Evolutionary conservation across 2,113 vertebrate species (phyloP).

Genomic region (Echinops telfairi): DNA sequence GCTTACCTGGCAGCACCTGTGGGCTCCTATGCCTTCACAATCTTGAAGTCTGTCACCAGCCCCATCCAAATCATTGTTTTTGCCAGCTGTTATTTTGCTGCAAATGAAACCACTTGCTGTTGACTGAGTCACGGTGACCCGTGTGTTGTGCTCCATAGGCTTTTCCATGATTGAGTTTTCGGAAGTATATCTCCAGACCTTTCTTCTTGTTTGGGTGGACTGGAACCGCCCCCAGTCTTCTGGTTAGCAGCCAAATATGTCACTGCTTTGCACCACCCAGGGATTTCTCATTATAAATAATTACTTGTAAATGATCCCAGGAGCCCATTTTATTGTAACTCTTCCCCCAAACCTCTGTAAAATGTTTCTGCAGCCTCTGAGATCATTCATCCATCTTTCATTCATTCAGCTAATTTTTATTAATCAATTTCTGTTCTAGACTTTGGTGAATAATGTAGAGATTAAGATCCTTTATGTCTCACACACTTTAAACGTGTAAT

Average conservation of each 20-base stretch:
- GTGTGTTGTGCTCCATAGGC: neutral
- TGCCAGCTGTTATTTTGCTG: neutral
- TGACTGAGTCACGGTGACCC: neutral
- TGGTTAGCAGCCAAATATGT: neutral
- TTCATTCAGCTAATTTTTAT: constrained; percentile 53
- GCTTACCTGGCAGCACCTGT: no score
- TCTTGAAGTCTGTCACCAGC: constrained; percentile 1
- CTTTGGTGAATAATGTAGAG: neutral
- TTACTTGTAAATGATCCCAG: constrained; percentile 33
- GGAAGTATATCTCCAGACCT: neutral
- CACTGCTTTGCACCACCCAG: neutral
- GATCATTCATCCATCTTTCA: neutral
- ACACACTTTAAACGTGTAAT: no score
- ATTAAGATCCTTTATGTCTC: neutral
- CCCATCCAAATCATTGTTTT: constrained; percentile 35
- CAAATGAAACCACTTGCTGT: neutral
- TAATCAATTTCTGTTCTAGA: constrained; percentile 47
- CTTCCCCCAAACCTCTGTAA: neutral
- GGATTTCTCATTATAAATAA: neutral
- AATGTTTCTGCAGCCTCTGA: constrained; percentile 30
- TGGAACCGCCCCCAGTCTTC: no score
- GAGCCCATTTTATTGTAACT: neutral
- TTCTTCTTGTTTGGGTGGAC: neutral
- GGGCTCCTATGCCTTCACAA: constrained; percentile 12
- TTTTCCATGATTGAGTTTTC: neutral